Percentiles rank a stretch among this genome's conserved stretches.
These are phyloP conservation scores for Rhimphoctona megacephalus DNA, from an alignment of 2,888 invertebrate genomes.

Conservation along the genomic window DNA sequence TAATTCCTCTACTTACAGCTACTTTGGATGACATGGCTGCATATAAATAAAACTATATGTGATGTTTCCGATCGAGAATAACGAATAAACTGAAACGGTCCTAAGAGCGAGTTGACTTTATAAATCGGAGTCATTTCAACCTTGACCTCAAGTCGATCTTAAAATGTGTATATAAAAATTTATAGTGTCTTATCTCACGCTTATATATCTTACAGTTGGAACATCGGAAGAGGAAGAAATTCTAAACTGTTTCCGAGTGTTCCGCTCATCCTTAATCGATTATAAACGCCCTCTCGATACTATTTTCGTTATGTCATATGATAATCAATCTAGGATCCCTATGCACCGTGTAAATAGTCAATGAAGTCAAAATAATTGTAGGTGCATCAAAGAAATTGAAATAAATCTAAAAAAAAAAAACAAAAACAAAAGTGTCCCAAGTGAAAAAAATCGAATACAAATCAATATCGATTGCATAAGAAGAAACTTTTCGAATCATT, in stretches of 20 bases:
- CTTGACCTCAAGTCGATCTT: slow-evolving; percentile 77
- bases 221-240: slow-evolving; percentile 31
- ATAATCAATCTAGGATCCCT: background rate
- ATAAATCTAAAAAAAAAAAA: background rate
- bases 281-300: background rate
- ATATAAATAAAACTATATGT: slow-evolving; percentile 7
- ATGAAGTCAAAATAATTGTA: background rate
- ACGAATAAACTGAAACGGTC: slow-evolving; percentile 75
- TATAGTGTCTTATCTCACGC: slow-evolving; percentile 58
- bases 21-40: slow-evolving; percentile 71
- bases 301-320: background rate
- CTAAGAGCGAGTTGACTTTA: slow-evolving; percentile 78
- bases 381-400: background rate
- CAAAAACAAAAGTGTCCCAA: background rate
- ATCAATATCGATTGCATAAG: too few relatives aligned
- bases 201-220: slow-evolving; percentile 19
- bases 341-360: background rate
- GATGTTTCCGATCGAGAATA: slow-evolving; percentile 70
- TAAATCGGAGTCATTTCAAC: slow-evolving; percentile 80
- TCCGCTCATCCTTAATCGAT: background rate
- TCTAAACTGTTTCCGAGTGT: slow-evolving; percentile 20
- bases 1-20: slow-evolving; percentile 69
- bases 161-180: slow-evolving; percentile 38
- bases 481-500: too few relatives aligned
- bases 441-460: too few relatives aligned